phyloP scores from a whole-genome alignment of 2,797 vertebrate genomes.

The Rousettus madagascariensis region DNA sequence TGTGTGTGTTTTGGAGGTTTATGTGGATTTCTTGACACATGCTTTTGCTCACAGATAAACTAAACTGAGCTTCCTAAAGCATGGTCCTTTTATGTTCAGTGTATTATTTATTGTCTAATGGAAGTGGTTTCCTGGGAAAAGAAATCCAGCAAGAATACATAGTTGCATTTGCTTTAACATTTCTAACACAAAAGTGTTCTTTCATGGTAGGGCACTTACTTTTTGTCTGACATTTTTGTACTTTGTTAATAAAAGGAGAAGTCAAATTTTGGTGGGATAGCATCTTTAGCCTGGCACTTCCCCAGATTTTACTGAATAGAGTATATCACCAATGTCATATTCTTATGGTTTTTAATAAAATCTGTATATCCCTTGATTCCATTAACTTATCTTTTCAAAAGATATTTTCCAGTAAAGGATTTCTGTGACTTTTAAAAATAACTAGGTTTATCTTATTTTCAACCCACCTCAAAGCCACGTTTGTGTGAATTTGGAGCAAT shows the following conservation, averaged over 20 bases:
- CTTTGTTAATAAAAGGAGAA: neutral
- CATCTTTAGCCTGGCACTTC: neutral
- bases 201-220: neutral
- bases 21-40: neutral
- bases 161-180: neutral
- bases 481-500: neutral
- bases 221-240: neutral
- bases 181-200: neutral
- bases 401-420: neutral
- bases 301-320: neutral
- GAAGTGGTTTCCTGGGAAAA: neutral
- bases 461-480: neutral
- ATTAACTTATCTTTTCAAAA: neutral
- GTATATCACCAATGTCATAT: neutral
- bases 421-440: neutral
- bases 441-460: slow-evolving; percentile 15
- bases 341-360: neutral
- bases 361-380: neutral
- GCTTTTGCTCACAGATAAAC: neutral
- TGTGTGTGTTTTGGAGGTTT: neutral
- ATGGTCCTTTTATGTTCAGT: neutral
- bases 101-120: neutral
- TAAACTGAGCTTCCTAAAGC: neutral
- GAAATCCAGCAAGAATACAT: neutral
- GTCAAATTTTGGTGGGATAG: neutral